phyloP scores from a whole-genome alignment of 2,797 vertebrate species.

The Sylvilagus floridanus region DNA sequence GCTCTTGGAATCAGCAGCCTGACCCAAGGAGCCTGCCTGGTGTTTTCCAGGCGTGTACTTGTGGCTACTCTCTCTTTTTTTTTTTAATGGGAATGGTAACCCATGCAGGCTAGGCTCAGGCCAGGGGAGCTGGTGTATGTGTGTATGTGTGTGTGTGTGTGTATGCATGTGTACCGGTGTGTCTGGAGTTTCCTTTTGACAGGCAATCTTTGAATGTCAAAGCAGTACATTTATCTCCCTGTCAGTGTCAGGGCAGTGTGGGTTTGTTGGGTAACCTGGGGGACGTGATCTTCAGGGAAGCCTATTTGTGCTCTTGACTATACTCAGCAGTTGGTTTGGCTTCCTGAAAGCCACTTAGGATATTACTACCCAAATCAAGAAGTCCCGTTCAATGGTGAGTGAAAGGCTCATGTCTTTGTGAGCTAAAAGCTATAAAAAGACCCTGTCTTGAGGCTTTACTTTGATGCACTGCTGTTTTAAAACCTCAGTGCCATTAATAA shows the following conservation, averaged over 20 bases:
- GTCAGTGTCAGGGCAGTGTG: constrained; percentile 54
- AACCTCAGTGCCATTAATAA: constrained; percentile 16
- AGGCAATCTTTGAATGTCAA: constrained; percentile 62
- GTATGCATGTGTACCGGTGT: not conserved
- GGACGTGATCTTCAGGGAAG: constrained; percentile 85
- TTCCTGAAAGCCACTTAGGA: constrained; percentile 50
- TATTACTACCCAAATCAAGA: constrained; percentile 62
- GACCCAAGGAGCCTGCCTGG: not conserved
- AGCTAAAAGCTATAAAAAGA: constrained; percentile 58
- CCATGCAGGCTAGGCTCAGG: not conserved
- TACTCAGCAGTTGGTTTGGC: constrained; percentile 18
- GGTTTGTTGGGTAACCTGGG: constrained; percentile 84
- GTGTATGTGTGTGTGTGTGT: not conserved
- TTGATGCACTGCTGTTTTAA: constrained; percentile 41
- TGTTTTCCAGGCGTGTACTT: constrained; percentile 54
- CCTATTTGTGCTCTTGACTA: constrained; percentile 67
- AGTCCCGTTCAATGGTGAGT: not conserved
- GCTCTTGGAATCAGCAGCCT: not conserved
- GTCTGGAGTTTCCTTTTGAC: constrained; percentile 40
- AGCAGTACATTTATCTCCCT: constrained; percentile 64
- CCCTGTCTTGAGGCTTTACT: constrained; percentile 38
- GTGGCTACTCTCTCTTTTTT: constrained; percentile 40
- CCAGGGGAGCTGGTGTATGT: not conserved
- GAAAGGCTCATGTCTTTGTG: constrained; percentile 9
- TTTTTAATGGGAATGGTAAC: constrained; percentile 30